Percentiles rank a stretch among this genome's conserved stretches.
Conservation (phyloP, 92 coral and sea anemone genomes). For the Porites lobata region DNA sequence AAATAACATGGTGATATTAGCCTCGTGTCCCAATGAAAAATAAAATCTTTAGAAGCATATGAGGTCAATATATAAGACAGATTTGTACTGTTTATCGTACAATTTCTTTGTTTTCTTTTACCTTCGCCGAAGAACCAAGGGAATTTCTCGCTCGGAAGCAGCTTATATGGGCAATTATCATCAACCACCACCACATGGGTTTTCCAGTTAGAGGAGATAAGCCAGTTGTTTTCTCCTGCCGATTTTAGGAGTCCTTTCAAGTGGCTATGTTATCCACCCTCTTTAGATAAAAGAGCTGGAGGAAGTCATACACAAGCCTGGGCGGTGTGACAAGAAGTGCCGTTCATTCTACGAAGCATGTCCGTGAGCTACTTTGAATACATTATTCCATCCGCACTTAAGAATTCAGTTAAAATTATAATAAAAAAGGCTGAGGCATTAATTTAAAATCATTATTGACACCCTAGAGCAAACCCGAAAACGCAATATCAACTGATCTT, state of each 20-base stretch:
- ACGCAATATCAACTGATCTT: not conserved
- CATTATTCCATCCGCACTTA: not conserved
- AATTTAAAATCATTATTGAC: not conserved
- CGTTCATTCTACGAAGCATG: not conserved
- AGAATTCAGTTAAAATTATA: not conserved
- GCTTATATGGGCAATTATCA: not conserved
- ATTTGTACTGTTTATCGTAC: not conserved
- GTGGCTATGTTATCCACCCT: not conserved
- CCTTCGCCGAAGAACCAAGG: not conserved
- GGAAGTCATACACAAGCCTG: not conserved
- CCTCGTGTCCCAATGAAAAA: not conserved
- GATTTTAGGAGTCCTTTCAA: not conserved
- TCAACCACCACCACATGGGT: conserved; percentile 14
- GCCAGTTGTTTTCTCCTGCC: not conserved
- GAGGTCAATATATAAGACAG: not conserved
- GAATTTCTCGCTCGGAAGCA: not conserved
- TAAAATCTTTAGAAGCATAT: not conserved
- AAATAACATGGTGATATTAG: not conserved
- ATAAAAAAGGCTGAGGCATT: not conserved
- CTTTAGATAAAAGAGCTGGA: not conserved
- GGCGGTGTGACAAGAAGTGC: not conserved
- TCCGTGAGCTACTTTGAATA: not conserved
- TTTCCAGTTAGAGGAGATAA: not conserved
- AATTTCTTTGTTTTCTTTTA: not conserved
- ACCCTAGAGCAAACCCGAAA: not conserved